Base-by-base conservation (phyloP, 2,888 invertebrate species). In the Lasioglossum leucozonium region DNA sequence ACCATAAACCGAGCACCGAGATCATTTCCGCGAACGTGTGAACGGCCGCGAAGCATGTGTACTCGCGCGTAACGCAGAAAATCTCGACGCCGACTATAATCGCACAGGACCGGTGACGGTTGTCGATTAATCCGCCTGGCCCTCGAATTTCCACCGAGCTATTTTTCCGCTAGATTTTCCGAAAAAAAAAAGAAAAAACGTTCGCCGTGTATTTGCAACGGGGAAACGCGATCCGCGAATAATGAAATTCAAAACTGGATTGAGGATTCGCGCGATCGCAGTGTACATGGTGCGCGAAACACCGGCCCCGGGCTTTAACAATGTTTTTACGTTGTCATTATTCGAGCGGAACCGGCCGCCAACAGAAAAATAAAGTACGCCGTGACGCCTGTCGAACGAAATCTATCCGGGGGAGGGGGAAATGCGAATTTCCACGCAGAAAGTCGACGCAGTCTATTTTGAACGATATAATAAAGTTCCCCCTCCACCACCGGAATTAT, bases 1-100 rank as follows among this genome's bases (percentile, higher is more conserved):
- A n/a, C 65, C 42, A 72, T 65, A 79, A 78, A 78, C 79, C 6
- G 77, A 34, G 40, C 13, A 34, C 26, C 51, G 58, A 62, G 71
- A 79, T 55, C 42, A 80, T 81, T 81, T 67, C 72, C 72, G 51
- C 11, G 22, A 30, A 62, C 72, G 62, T 26, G 18, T 1, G 65
- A 16, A 65, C 62, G 62, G 16, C 62, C 6, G 1, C 30, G 18
- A 30, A 65, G 26, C 65, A 13, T 6, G 8, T 51, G n/a, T 10
- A 10, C n/a, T n/a, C 1, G 22, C 2, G 30, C 18, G 0, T 6
- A 65, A 65, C 1, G 16, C 62, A 1, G 0, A 13, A 18, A 65
- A 65, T 58, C 58, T 30, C 58, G 58, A 58, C 0, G n/a, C 13
- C 10, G n/a, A 51, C 51, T 51, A n/a, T n/a, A 3, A 51, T n/a